phyloP scores from a whole-genome alignment of 2,113 vertebrate species.

The Acinonyx jubatus region DNA sequence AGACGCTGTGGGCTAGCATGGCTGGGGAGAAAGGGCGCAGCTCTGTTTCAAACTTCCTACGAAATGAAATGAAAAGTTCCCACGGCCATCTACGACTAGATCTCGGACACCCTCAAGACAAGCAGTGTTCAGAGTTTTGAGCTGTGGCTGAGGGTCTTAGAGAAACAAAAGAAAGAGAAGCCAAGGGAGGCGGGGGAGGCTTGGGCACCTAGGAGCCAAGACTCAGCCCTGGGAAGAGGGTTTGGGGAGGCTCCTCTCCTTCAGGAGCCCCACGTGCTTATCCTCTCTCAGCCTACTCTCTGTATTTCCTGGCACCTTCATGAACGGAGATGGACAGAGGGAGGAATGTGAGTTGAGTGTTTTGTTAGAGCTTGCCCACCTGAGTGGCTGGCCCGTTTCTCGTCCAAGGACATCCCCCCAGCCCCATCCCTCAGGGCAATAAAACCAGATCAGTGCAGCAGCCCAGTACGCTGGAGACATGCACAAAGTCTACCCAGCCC shows the following conservation, averaged over 20 bases:
- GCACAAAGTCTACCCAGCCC: slow-evolving; percentile 17
- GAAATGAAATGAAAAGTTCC: no score
- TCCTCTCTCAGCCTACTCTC: background rate
- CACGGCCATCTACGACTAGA: fast-evolving
- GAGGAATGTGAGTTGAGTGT: background rate
- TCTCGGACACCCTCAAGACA: background rate
- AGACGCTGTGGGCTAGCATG: fast-evolving
- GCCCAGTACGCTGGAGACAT: slow-evolving; percentile 46
- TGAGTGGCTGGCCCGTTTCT: slow-evolving; percentile 64
- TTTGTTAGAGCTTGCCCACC: slow-evolving; percentile 41
- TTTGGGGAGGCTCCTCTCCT: background rate
- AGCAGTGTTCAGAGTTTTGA: background rate
- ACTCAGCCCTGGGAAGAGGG: background rate
- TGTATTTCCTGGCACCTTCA: background rate
- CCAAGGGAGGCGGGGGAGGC: background rate
- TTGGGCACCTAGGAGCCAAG: background rate
- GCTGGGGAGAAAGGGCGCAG: background rate
- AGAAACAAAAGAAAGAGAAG: background rate
- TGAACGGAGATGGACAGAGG: background rate
- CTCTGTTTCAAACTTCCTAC: background rate
- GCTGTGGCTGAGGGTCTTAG: background rate
- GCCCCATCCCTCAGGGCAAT: slow-evolving; percentile 64
- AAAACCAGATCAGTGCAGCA: slow-evolving; percentile 72
- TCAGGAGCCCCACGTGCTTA: fast-evolving
- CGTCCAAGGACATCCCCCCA: slow-evolving; percentile 75